phyloP scores from a whole-genome alignment of 2,113 vertebrate species.

The Larimichthys polyactis region DNA sequence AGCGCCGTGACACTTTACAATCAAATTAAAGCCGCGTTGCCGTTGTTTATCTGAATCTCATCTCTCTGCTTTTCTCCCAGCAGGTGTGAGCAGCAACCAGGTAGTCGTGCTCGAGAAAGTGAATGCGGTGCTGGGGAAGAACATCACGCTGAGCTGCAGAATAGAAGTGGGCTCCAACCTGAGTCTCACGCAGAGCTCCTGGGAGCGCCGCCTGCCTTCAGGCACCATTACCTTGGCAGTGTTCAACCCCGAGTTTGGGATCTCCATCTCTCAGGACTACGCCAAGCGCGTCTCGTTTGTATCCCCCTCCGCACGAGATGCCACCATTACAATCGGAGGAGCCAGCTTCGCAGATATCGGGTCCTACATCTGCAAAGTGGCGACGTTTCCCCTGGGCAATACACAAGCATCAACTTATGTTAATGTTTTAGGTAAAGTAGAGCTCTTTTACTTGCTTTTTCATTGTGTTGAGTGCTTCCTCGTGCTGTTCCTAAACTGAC shows the following conservation, averaged over 20 bases:
- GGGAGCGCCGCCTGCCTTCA: slow-evolving; percentile 91
- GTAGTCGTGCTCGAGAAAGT: slow-evolving; percentile 89
- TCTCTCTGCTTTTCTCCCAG: slow-evolving; percentile 41
- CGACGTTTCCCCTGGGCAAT: slow-evolving; percentile 95
- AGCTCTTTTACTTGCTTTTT: slow-evolving; percentile 2
- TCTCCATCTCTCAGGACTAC: slow-evolving; percentile 89
- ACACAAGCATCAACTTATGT: slow-evolving; percentile 89
- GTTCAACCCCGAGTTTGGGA: slow-evolving; percentile 92
- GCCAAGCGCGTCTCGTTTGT: slow-evolving; percentile 89
- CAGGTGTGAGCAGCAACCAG: slow-evolving; percentile 91
- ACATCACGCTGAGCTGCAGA: slow-evolving; percentile 92
- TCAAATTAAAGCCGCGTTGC: slow-evolving; percentile 17
- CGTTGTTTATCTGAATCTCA: slow-evolving; percentile 24
- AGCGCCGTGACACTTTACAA: neutral
- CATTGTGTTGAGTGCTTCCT: slow-evolving; percentile 16
- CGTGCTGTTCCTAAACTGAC: slow-evolving; percentile 26
- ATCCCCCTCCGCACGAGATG: slow-evolving; percentile 90
- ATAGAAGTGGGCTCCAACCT: slow-evolving; percentile 89
- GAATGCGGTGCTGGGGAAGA: slow-evolving; percentile 94
- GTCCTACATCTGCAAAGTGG: slow-evolving; percentile 94
- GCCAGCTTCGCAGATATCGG: slow-evolving; percentile 93
- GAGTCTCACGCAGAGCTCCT: slow-evolving; percentile 94
- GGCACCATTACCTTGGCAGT: slow-evolving; percentile 91
- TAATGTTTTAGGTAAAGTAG: slow-evolving; percentile 92
- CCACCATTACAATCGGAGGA: slow-evolving; percentile 90